These are phyloP conservation scores for Xanthia togata DNA, from an alignment of 2,888 invertebrate species.

Conservation along the genomic window DNA sequence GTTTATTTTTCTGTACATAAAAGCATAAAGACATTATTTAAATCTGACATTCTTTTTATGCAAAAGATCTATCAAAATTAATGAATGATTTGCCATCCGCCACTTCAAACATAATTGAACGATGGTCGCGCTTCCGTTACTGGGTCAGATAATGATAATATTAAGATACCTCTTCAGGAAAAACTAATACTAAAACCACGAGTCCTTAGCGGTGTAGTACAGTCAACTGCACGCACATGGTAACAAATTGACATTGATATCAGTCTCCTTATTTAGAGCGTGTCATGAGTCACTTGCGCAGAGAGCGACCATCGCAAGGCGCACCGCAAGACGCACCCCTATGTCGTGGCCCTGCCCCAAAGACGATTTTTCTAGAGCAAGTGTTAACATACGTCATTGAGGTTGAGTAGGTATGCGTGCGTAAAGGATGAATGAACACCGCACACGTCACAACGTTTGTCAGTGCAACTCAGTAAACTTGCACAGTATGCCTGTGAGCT, in stretches of 20 bases:
- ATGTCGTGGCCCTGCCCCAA: too few relatives aligned
- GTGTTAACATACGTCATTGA: too few relatives aligned
- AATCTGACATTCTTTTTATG: neutral
- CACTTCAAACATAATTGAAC: conserved; percentile 15
- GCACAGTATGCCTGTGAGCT: neutral
- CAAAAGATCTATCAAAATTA: conserved; percentile 2
- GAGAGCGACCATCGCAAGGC: too few relatives aligned
- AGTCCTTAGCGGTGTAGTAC: neutral
- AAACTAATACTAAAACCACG: neutral
- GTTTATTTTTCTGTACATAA: neutral
- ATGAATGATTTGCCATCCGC: neutral
- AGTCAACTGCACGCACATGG: neutral
- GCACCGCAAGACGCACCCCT: too few relatives aligned
- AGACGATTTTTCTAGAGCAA: neutral
- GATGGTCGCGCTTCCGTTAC: conserved; percentile 1
- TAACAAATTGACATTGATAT: neutral
- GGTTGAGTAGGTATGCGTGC: too few relatives aligned
- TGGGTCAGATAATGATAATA: neutral
- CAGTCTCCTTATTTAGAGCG: too few relatives aligned
- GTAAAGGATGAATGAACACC: neutral
- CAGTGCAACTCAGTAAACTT: neutral
- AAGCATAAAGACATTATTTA: neutral
- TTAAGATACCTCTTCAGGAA: neutral
- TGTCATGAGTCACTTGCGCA: too few relatives aligned
- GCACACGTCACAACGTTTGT: too few relatives aligned